Base-by-base conservation (phyloP, 2,113 vertebrate species). In the Verasper variegatus region DNA sequence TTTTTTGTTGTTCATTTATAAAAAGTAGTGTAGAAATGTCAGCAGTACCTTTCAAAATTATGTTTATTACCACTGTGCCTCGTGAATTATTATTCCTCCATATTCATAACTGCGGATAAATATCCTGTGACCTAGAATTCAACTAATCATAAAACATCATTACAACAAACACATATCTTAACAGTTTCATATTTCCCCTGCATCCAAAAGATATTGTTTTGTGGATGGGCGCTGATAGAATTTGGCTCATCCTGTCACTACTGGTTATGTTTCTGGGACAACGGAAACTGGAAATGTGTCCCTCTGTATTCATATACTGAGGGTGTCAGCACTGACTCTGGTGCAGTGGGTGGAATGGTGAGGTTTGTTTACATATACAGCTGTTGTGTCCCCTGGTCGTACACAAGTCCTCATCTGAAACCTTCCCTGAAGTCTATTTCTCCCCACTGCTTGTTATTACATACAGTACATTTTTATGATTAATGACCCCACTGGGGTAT, bases 401-500 rank as follows among this genome's bases (percentile, higher is more conserved):
- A 77, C 64, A 40, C 68, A 65, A 37, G 74, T 78, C 81, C 84
- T 75, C 65, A 58, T 79, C 68, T 75, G 52, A 77, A 87, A 71
- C 71, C 78, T 76, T 78, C 75, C 73, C 72, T 45, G 17, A 72
- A 70, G 83, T 84, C 64, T 83, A 57, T 74, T 83, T 85, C 74
- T 76, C 56, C 64, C 62, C 24, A 57, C 74, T 72, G 83, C 67
- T 74, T 89, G 84, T 82, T 90, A 88, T 85, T 89, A 83, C 86
- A 83, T 67, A 84, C 78, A 76, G 15, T 78, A 64, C 83, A 65
- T 83, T 83, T 88, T 86, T 88, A 84, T 92, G 91, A 93, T 92
- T 91, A 90, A 93, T 91, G 88, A 86, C 86, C 78, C 86, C 84
- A 70, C 47, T 79, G 74, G 84, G 85, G 71, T 88, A 56, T 83